phyloP scores from a whole-genome alignment of 2,797 vertebrate species.

The Tokudaia tokunoshimensis region DNA sequence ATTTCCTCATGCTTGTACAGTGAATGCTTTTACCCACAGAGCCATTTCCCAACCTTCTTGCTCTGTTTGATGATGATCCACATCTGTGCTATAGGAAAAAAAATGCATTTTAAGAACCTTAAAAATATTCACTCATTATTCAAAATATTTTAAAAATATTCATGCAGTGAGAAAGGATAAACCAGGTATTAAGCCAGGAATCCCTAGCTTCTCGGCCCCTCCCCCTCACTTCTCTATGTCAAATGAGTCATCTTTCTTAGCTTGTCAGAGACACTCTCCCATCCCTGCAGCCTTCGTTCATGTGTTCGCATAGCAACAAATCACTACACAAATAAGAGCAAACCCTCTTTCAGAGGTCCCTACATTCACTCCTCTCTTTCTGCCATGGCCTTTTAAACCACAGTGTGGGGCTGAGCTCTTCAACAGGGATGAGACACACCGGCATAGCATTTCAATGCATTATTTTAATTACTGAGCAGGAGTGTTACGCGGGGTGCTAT shows the following conservation, averaged over 20 bases:
- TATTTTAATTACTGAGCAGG: slow-evolving; percentile 44
- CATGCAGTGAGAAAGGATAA: not conserved
- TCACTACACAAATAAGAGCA: not conserved
- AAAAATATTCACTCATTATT: not conserved
- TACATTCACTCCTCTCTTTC: not conserved
- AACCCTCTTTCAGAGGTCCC: not conserved
- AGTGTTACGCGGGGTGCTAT: not conserved
- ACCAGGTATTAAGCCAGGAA: not conserved
- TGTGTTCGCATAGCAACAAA: not conserved
- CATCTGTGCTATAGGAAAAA: slow-evolving; percentile 7
- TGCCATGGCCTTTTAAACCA: not conserved
- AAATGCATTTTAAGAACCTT: slow-evolving; percentile 11
- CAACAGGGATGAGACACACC: not conserved
- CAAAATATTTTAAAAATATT: not conserved
- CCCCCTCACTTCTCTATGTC: not conserved
- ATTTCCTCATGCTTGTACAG: not conserved
- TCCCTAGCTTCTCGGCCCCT: not conserved
- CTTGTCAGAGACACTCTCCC: not conserved
- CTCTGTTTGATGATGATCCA: slow-evolving; percentile 17
- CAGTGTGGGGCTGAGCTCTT: not conserved
- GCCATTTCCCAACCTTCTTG: not conserved
- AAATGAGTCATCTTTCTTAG: not conserved
- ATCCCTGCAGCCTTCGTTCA: not conserved
- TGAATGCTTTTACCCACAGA: not conserved
- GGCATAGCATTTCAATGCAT: not conserved